phyloP scores from a whole-genome alignment of 2,888 invertebrate genomes.

The Chaetogeoica ovagalla region DNA sequence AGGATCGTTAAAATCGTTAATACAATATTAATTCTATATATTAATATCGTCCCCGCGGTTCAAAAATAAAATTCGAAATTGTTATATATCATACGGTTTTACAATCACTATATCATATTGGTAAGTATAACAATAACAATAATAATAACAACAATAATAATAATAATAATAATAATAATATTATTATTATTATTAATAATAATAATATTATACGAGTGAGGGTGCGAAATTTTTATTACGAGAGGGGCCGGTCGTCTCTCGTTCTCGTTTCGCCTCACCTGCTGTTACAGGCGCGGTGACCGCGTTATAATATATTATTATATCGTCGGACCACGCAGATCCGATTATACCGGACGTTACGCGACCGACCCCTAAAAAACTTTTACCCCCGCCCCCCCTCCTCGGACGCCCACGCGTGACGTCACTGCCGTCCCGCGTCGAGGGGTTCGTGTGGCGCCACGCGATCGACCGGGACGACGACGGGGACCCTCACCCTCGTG shows the following conservation, averaged over 20 bases:
- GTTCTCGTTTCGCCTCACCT: constrained; percentile 22
- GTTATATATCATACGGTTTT: too few species aligned
- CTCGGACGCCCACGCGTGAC: constrained; percentile 17
- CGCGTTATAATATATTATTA: too few species aligned
- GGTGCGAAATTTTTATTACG: constrained; percentile 19
- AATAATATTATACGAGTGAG: background rate
- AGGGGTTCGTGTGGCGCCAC: constrained; percentile 34
- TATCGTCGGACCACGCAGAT: constrained; percentile 25
- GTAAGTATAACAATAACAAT: too few species aligned
- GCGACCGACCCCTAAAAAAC: constrained; percentile 42
- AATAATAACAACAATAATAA: background rate
- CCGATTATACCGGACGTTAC: background rate
- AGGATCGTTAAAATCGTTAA: too few species aligned
- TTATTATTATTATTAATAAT: background rate
- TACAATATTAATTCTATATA: too few species aligned
- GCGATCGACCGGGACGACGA: constrained; percentile 44
- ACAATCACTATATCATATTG: too few species aligned
- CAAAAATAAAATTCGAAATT: too few species aligned
- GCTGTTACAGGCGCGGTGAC: background rate
- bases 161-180: background rate
- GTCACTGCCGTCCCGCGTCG: constrained; percentile 1
- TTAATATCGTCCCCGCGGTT: too few species aligned
- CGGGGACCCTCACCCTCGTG: constrained; percentile 43
- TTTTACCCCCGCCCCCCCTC: background rate
- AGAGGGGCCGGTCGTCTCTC: background rate